Conservation (phyloP, 2,888 invertebrate genomes). For the Orchesellides sinensis region DNA sequence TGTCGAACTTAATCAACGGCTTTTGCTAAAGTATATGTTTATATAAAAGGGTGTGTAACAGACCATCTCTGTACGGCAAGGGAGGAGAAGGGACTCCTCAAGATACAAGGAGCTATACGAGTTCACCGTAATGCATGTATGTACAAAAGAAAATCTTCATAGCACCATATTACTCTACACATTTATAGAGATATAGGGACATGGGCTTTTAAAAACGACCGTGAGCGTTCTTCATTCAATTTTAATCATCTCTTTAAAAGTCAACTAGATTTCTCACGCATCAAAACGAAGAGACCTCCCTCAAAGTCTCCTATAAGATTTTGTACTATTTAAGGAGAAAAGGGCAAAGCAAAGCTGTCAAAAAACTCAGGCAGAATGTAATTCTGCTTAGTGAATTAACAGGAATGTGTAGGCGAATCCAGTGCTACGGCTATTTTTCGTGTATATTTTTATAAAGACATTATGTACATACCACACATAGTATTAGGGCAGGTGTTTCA, state of each 20-base stretch:
- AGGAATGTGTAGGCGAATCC: no score
- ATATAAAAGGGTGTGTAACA: no score
- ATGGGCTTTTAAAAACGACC: background rate
- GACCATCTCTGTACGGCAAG: no score
- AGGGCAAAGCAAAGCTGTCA: conserved; percentile 39
- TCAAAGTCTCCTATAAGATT: conserved; percentile 30
- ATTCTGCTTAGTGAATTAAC: no score
- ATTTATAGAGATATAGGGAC: background rate
- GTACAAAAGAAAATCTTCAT: no score
- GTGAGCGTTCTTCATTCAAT: conserved; percentile 49
- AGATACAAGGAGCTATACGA: background rate
- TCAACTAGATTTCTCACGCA: conserved; percentile 37
- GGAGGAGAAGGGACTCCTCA: background rate
- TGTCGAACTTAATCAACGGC: conserved; percentile 46
- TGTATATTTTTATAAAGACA: no score
- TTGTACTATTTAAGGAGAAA: background rate
- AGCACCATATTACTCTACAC: no score
- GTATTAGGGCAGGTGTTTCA: no score
- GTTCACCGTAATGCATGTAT: background rate
- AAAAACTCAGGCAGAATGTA: no score
- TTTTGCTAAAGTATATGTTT: background rate
- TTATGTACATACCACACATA: no score
- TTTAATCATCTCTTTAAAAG: conserved; percentile 53
- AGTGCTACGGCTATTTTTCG: no score
- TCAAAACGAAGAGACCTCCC: conserved; percentile 35